A percentile compares a stretch with the other conserved stretches of the same genome.
phyloP scores from a whole-genome alignment of 2,888 invertebrate genomes.

The Gastrophysa polygoni region DNA sequence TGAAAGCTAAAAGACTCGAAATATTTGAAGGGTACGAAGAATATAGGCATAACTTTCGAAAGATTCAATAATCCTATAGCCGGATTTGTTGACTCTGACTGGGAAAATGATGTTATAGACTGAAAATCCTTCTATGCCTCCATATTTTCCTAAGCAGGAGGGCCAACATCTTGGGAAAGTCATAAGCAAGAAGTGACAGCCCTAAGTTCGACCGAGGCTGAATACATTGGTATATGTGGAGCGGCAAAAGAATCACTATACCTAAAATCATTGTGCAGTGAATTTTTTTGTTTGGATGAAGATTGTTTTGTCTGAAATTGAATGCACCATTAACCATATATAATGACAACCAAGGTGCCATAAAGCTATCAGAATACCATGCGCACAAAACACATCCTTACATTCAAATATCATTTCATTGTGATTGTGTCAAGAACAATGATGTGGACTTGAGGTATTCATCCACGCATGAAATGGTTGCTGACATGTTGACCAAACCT shows the following conservation, averaged over 20 bases:
- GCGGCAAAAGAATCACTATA: conserved; percentile 36
- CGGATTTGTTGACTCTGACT: conserved; percentile 44
- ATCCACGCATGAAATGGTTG: conserved; percentile 10
- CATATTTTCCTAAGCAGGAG: conserved; percentile 22
- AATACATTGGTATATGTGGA: conserved; percentile 36
- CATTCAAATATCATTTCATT: conserved; percentile 19
- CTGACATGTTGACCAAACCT: conserved; percentile 8
- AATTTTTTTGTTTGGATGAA: conserved; percentile 9
- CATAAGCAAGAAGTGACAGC: conserved; percentile 34
- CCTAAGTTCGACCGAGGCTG: no score
- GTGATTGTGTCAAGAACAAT: conserved; percentile 1
- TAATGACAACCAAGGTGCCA: conserved; percentile 25
- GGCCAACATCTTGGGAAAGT: conserved; percentile 16
- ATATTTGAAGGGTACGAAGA: conserved; percentile 35
- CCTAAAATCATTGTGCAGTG: conserved; percentile 7
- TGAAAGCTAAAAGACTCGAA: conserved; percentile 41
- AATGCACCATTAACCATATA: background rate
- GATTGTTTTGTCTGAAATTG: conserved; percentile 2
- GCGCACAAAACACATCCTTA: conserved; percentile 19
- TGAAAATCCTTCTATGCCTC: conserved; percentile 29
- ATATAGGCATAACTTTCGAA: conserved; percentile 29
- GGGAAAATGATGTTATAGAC: conserved; percentile 18
- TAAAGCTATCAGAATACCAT: conserved; percentile 17
- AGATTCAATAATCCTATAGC: conserved; percentile 12
- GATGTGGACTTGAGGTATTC: conserved; percentile 5